Conservation (phyloP, 2,888 invertebrate species). For the Scaeva pyrastri region DNA sequence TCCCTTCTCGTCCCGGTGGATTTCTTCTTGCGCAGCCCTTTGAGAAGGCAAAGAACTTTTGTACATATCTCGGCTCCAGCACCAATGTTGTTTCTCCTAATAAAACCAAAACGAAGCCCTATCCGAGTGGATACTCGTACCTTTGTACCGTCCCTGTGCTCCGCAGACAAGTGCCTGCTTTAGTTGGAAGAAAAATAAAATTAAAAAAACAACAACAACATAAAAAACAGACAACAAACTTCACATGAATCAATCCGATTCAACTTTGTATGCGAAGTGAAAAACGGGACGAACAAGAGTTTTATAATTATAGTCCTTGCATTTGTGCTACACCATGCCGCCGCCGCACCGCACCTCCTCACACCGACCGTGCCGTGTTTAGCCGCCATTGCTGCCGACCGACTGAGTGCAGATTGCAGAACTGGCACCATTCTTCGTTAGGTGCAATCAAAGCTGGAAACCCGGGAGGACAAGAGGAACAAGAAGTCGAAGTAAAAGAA, state of each 20-base stretch:
- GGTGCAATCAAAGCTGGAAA: slow-evolving; percentile 35
- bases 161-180: slow-evolving; percentile 20
- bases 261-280: slow-evolving; percentile 55
- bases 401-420: slow-evolving; percentile 44
- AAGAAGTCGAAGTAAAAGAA: slow-evolving; percentile 9
- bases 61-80: slow-evolving; percentile 45
- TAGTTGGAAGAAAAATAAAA: background rate
- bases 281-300: slow-evolving; percentile 69
- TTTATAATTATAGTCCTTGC: slow-evolving; percentile 68
- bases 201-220: slow-evolving; percentile 5
- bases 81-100: slow-evolving; percentile 58
- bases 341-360: background rate
- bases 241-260: slow-evolving; percentile 70
- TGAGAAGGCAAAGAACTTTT: slow-evolving; percentile 32
- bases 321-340: slow-evolving; percentile 42
- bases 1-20: background rate
- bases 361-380: no score
- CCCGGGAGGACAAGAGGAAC: background rate
- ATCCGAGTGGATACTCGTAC: background rate
- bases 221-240: slow-evolving; percentile 53
- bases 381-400: slow-evolving; percentile 10
- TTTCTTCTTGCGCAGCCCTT: slow-evolving; percentile 9
- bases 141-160: background rate
- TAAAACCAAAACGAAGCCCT: slow-evolving; percentile 17
- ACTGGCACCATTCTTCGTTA: slow-evolving; percentile 49